Percentiles rank a stretch among this genome's conserved stretches.
Conservation (phyloP, 2,888 invertebrate genomes). For the Allygus modestus region DNA sequence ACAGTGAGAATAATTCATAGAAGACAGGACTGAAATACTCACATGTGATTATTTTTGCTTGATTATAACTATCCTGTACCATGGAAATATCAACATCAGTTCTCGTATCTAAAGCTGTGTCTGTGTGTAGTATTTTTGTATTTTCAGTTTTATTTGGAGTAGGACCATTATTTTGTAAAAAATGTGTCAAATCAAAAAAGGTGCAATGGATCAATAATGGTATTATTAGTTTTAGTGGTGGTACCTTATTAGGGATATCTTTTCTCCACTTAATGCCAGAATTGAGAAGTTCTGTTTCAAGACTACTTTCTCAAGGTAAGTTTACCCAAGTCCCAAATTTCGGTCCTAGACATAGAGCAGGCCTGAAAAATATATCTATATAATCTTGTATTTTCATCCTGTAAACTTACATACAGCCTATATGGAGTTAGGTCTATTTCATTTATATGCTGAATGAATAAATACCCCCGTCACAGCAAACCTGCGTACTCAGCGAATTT, state of each 20-base stretch:
- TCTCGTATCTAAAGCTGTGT: conserved; percentile 52
- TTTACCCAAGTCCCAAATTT: too few relatives aligned
- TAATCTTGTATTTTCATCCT: too few relatives aligned
- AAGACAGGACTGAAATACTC: too few relatives aligned
- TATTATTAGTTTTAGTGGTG: conserved; percentile 36
- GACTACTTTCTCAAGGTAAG: not conserved
- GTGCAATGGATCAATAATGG: conserved; percentile 28
- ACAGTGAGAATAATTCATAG: too few relatives aligned
- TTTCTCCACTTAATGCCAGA: conserved; percentile 44
- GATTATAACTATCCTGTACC: not conserved
- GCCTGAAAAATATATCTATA: too few relatives aligned
- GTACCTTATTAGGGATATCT: conserved; percentile 18
- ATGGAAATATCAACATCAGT: conserved; percentile 1
- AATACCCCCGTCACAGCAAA: too few relatives aligned
- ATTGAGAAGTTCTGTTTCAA: conserved; percentile 13
- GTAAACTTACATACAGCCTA: too few relatives aligned
- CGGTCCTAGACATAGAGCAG: too few relatives aligned
- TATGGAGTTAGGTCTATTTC: too few relatives aligned
- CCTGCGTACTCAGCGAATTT: too few relatives aligned
- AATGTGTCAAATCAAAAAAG: conserved; percentile 12
- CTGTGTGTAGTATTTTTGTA: not conserved
- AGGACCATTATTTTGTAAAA: conserved; percentile 15
- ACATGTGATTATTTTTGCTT: too few relatives aligned
- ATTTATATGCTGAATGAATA: too few relatives aligned
- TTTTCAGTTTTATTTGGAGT: conserved; percentile 37